phyloP scores from a whole-genome alignment of 2,797 vertebrate genomes.

The Delichon dasypus region DNA sequence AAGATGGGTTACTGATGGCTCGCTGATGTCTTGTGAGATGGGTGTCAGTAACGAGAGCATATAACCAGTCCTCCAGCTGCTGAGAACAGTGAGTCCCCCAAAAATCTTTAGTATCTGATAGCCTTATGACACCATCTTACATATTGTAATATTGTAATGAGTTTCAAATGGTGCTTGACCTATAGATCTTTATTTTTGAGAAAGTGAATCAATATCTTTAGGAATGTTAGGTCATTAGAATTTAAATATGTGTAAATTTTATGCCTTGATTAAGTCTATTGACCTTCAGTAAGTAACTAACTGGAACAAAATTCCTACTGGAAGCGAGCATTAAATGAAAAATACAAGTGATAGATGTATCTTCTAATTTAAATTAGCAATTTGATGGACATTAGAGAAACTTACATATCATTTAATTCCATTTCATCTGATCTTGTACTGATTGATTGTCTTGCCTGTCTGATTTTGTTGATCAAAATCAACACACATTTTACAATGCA shows the following conservation, averaged over 20 bases:
- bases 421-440: background rate
- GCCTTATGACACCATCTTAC: background rate
- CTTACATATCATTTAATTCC: fast-evolving
- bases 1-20: background rate
- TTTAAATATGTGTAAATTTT: background rate
- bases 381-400: background rate
- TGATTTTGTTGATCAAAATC: background rate
- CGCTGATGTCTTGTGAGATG: background rate
- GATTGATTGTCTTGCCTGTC: background rate
- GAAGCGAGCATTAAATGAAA: background rate
- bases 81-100: background rate
- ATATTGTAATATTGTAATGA: background rate
- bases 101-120: background rate
- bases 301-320: background rate
- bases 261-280: background rate
- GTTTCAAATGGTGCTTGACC: background rate
- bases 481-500: background rate
- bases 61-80: background rate
- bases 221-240: background rate
- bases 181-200: background rate
- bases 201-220: background rate
- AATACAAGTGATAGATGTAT: background rate
- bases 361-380: background rate
- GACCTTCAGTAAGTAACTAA: background rate
- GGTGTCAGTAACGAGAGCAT: background rate